These are phyloP conservation scores for Hafferia zeledoni DNA, from an alignment of 2,797 vertebrate genomes.

Conservation along the genomic window DNA sequence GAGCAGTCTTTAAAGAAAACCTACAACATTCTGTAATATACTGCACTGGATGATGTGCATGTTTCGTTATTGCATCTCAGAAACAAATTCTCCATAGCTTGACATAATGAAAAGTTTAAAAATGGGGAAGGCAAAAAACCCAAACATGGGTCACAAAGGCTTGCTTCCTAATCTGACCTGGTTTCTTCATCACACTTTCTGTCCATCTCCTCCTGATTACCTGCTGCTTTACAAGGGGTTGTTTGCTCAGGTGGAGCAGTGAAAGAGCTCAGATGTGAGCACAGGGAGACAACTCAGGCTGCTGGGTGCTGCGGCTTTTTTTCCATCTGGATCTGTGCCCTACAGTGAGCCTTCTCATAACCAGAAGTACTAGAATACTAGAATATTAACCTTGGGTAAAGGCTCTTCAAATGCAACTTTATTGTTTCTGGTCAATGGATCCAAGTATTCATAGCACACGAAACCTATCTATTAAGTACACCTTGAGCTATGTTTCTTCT, in stretches of 20 bases:
- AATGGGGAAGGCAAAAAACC: rapidly evolving
- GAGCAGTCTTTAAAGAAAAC: constrained; percentile 8
- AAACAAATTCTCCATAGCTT: neutral
- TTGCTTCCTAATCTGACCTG: neutral
- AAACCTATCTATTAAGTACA: neutral
- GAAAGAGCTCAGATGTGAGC: neutral
- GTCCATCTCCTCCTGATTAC: neutral
- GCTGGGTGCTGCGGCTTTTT: neutral
- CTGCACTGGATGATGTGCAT: neutral
- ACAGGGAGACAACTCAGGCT: neutral
- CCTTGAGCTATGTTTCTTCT: neutral
- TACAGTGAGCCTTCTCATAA: neutral
- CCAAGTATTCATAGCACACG: neutral
- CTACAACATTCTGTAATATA: neutral
- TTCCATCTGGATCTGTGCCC: neutral
- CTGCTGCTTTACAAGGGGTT: neutral
- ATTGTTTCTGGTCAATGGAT: neutral
- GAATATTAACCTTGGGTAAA: neutral
- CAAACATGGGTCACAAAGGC: neutral
- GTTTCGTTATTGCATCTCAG: neutral
- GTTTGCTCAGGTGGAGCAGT: neutral
- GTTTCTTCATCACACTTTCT: neutral
- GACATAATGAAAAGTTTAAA: neutral
- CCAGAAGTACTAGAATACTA: neutral
- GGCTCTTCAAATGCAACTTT: neutral